Percentiles rank a stretch among this genome's conserved stretches.
Evolutionary conservation across 2,888 invertebrate species (phyloP).

Genomic region (Resseliella maxima): DNA sequence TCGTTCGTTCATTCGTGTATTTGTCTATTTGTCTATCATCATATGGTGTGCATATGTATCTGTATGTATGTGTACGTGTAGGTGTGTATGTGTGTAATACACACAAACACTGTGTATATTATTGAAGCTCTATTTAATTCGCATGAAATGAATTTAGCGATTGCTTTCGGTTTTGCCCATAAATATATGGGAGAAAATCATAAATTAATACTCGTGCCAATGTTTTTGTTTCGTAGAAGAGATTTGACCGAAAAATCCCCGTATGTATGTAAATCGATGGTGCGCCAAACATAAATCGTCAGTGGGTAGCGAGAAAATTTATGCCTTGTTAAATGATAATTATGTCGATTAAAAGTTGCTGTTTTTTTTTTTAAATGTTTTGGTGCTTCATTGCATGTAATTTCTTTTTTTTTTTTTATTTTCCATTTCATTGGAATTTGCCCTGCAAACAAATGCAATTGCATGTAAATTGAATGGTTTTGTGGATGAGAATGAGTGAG

Average conservation of each 20-base stretch:
- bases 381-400: neutral
- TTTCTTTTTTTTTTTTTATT: too few relatives aligned
- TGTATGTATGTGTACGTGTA: too few relatives aligned
- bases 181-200: conserved; percentile 38
- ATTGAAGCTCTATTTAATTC: conserved; percentile 15
- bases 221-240: neutral
- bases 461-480: conserved; percentile 19
- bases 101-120: neutral
- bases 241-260: neutral
- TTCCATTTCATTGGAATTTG: neutral
- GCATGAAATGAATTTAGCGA: neutral
- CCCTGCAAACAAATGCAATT: neutral
- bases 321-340: conserved; percentile 51
- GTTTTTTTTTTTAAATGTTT: neutral
- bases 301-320: conserved; percentile 32
- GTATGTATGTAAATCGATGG: neutral
- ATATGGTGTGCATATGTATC: neutral
- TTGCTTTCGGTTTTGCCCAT: neutral
- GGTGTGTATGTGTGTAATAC: too few relatives aligned
- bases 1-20: too few relatives aligned
- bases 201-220: conserved; percentile 43
- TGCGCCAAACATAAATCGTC: conserved; percentile 48
- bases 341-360: conserved; percentile 44
- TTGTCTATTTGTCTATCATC: neutral
- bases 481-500: neutral